Base-by-base conservation (phyloP, 2,797 vertebrate species). In the Parauchenoglanis ngamensis region DNA sequence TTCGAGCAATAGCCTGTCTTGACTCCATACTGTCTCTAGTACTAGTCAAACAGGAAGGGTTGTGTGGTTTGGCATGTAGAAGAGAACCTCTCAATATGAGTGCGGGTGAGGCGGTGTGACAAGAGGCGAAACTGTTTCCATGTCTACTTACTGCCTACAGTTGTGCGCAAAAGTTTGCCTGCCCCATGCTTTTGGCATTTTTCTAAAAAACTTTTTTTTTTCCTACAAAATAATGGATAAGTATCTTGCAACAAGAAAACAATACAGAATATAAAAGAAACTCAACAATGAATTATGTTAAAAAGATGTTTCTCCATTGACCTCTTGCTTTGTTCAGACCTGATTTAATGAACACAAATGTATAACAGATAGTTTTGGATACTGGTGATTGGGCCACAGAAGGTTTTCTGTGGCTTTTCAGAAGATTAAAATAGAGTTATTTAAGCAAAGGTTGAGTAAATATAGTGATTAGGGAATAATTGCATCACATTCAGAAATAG, bases 51-150 rank as follows among this genome's bases (percentile, higher is more conserved):
- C 76, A 65, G 89, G 89, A 89, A 89, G 85, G 61, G 56, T 28
- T 68, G 57, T 90, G 86, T 84, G 88, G 90, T 90, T 87, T 88
- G 67, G 61, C 70, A 86, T 75, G 13, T 84, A 73, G 59, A 86
- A 52, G 35, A 61, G 61, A 46, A 59, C 23, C 80, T 88, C 21
- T 76, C 59, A 79, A 59, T 68, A 63, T 70, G 57, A 54, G 28
- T 88, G 46, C 15, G 31, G 28, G 44, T 63, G 44, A 85, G 83
- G 35, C 0, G 7, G 68, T 82, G 68, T 63, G 57, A 46, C 63
- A 13, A 80, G 44, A 78, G 73, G 49, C 44, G 17, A 78, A 78
- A 54, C 67, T 40, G 44, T 83, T 84, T 67, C 86, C 28, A 56
- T 63, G 31, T 76, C 25, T 67, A n/a, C 12, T 82, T 82, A 11